phyloP scores from a whole-genome alignment of 2,888 invertebrate genomes.

The Volucella zonaria region DNA sequence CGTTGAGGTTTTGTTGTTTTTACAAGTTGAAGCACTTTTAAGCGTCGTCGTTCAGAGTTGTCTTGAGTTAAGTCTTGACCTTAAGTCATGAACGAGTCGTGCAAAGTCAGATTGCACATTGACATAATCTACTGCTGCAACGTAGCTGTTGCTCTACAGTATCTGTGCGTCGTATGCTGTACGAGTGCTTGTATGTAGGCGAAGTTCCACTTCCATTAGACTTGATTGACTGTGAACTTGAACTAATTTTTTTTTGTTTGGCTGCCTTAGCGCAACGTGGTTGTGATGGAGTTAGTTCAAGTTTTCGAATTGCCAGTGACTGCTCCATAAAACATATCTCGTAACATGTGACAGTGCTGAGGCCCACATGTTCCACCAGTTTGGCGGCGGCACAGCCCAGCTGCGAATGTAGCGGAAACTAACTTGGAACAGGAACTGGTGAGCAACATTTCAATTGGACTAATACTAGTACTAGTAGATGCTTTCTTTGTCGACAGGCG shows the following conservation, averaged over 20 bases:
- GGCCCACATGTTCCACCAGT: background rate
- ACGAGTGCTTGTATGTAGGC: background rate
- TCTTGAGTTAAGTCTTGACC: background rate
- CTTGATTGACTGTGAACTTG: conserved; percentile 1
- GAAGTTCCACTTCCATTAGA: background rate
- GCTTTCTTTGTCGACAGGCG: background rate
- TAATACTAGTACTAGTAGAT: no score
- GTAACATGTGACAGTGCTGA: background rate
- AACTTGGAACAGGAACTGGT: background rate
- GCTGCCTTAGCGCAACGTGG: background rate
- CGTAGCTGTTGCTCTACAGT: no score
- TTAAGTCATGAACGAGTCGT: conserved; percentile 2
- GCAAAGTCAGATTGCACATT: background rate
- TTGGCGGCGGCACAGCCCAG: background rate
- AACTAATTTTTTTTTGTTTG: background rate
- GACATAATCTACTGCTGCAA: background rate
- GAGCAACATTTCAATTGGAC: background rate
- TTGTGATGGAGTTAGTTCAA: background rate
- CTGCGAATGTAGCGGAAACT: conserved; percentile 1
- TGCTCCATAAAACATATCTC: background rate
- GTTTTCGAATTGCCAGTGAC: background rate
- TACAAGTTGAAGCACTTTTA: background rate
- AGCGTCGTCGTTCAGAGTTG: background rate
- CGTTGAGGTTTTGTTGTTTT: background rate
- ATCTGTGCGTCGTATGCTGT: no score